Conservation (phyloP, 2,113 vertebrate genomes). For the Alces alces region DNA sequence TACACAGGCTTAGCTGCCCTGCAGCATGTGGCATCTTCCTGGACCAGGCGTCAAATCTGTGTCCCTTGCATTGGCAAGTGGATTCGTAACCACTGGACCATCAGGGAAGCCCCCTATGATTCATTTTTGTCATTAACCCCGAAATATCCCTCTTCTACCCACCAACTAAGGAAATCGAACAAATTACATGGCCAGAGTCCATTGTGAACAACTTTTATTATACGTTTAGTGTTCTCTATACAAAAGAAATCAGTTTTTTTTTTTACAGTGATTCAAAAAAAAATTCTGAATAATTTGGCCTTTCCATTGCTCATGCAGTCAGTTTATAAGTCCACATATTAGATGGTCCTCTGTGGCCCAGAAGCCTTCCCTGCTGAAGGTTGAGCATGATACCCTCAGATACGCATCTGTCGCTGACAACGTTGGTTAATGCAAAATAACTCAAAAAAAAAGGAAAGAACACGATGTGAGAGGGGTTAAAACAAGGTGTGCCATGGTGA, state of each 20-base stretch:
- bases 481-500: constrained; percentile 53
- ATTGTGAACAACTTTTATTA: constrained; percentile 84
- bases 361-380: constrained; percentile 67
- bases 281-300: constrained; percentile 79
- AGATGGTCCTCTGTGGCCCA: constrained; percentile 65
- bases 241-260: constrained; percentile 78
- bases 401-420: constrained; percentile 61
- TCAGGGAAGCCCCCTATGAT: not conserved
- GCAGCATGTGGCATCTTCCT: not conserved
- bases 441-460: constrained; percentile 45
- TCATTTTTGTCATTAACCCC: not conserved
- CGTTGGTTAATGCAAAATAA: constrained; percentile 73
- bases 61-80: not conserved
- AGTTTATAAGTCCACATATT: constrained; percentile 74
- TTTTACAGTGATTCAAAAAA: constrained; percentile 81
- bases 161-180: not conserved
- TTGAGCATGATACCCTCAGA: constrained; percentile 55
- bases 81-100: not conserved
- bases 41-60: not conserved
- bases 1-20: not conserved
- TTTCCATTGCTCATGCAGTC: constrained; percentile 81
- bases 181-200: not conserved
- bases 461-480: constrained; percentile 63
- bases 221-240: constrained; percentile 86
- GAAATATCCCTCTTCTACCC: not conserved